Conservation (phyloP, 2,797 vertebrate genomes). For the Falco columbarius region DNA sequence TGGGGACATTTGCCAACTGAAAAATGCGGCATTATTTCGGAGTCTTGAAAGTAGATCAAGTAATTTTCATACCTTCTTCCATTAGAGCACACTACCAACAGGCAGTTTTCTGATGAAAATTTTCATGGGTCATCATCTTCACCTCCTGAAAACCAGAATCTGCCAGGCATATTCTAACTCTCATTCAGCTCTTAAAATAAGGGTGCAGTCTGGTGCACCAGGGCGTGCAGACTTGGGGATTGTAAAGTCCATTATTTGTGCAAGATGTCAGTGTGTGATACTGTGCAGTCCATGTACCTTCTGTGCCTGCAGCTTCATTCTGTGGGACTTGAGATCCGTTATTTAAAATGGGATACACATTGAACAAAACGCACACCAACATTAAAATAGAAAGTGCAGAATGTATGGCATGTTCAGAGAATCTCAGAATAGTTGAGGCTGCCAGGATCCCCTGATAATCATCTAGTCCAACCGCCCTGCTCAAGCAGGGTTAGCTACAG, state of each 20-base stretch:
- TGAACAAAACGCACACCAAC: background rate
- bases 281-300: background rate
- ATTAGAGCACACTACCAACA: background rate
- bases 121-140: background rate
- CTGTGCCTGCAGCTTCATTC: background rate
- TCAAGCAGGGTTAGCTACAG: background rate
- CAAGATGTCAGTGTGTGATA: background rate
- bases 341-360: background rate
- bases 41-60: background rate
- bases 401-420: background rate
- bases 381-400: background rate
- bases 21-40: background rate
- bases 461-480: background rate
- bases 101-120: background rate
- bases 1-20: background rate
- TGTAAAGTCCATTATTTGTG: background rate
- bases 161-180: background rate
- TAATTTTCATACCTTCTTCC: background rate
- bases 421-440: background rate
- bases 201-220: background rate
- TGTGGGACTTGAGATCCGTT: background rate
- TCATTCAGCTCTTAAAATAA: background rate
- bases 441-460: background rate
- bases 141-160: background rate
- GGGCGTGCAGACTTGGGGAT: background rate